phyloP scores from a whole-genome alignment of 2,797 vertebrate species.

The Sciurus carolinensis region DNA sequence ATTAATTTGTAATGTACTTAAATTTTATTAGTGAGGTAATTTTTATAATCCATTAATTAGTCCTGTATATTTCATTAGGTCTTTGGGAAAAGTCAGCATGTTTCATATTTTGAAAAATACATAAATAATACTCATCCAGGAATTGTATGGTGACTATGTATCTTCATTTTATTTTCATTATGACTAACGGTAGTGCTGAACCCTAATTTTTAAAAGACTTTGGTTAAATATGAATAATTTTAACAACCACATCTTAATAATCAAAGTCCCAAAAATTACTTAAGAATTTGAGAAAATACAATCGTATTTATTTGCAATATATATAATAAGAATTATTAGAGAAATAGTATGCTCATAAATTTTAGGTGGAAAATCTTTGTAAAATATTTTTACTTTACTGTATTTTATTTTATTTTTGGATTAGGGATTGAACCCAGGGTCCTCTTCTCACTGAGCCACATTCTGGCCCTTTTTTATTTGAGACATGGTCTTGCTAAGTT shows the following conservation, averaged over 20 bases:
- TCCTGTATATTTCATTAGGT: neutral
- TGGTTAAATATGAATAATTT: neutral
- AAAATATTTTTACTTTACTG: neutral
- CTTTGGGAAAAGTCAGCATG: neutral
- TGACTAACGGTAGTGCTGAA: neutral
- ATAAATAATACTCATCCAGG: neutral
- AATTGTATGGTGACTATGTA: neutral
- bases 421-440: too few relatives aligned
- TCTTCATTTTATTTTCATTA: neutral
- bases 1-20: neutral
- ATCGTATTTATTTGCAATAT: neutral
- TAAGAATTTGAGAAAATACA: neutral
- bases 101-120: constrained; percentile 1
- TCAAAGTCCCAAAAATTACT: neutral
- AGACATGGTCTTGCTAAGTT: too few relatives aligned
- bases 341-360: neutral
- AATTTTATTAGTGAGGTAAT: neutral
- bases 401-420: too few relatives aligned
- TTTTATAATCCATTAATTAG: neutral
- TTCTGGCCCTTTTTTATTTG: too few relatives aligned
- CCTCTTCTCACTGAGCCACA: too few relatives aligned
- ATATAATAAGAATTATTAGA: neutral
- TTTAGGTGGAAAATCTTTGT: neutral
- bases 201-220: neutral
- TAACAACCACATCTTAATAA: neutral